Conservation (phyloP, 2,888 invertebrate genomes). For the Temnothorax ravouxi region DNA sequence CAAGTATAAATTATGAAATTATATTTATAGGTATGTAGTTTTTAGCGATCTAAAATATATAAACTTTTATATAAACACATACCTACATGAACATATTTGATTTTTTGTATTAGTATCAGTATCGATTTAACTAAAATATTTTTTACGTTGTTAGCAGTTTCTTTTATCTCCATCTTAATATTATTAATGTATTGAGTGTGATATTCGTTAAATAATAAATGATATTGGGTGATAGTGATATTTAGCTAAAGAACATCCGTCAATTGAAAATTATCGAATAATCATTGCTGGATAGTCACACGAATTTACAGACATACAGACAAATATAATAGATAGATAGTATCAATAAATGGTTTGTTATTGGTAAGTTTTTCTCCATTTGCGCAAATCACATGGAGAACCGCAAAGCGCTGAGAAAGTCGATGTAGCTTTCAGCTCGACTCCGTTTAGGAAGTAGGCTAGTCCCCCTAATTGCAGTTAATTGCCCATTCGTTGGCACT, state of each 20-base stretch:
- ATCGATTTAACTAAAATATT: background rate
- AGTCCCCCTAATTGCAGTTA: conserved; percentile 82
- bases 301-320: background rate
- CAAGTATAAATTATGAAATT: background rate
- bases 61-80: too few species aligned
- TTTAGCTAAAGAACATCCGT: background rate
- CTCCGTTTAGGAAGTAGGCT: conserved; percentile 81
- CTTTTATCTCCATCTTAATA: background rate
- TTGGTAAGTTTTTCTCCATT: background rate
- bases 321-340: background rate
- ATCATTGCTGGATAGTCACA: conserved; percentile 11
- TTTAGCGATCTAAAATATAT: background rate
- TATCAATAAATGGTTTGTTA: background rate
- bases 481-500: conserved; percentile 83
- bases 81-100: background rate
- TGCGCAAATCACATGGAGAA: background rate
- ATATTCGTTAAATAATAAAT: background rate
- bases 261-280: conserved; percentile 27
- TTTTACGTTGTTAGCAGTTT: background rate
- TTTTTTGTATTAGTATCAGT: background rate
- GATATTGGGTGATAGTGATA: background rate
- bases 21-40: background rate
- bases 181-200: background rate
- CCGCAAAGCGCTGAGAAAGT: background rate
- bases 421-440: conserved; percentile 9